Base-by-base conservation (phyloP, 2,888 invertebrate genomes). In the Tribolium freemani region DNA sequence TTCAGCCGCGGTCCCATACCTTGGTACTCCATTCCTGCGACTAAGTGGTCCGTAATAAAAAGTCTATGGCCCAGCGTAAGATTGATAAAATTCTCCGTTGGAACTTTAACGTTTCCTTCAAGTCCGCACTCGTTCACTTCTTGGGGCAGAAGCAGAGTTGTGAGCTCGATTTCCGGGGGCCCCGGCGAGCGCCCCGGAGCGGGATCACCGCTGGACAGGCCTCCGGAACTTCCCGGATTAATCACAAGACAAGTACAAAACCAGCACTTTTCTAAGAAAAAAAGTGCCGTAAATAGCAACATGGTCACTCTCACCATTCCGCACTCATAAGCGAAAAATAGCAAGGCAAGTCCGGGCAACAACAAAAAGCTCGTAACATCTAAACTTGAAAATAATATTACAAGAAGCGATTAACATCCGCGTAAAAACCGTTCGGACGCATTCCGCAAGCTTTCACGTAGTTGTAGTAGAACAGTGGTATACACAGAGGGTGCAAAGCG, bases 131-230 rank as follows among this genome's bases (percentile, higher is more conserved):
- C 57, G 21, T 20, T 16, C 44, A n/a, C 38, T 21, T 53, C 26
- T 44, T 30, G 50, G 58, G 45, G n/a, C 11, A 44, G 9, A 26
- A 21, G 60, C 50, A 69, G 31, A 31, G n/a, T 10, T 30, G 51
- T 48, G 48, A 16, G 16, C 51, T 16, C 51, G 20, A 51, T n/a
- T 44, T 69, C 20, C 58, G 91, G 91, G 77, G 91, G 91, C 46
- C 91, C 91, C 9, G 91, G 91, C 0, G 91, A 91, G 45, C 92
- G 87, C 5, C 91, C 91, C 0, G 91, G 92, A 0, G 91, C 91
- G 9, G 91, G 91, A 83, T 92, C 92, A 66, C 90, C 91, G 78
- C 88, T 89, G 10, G 89, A 88, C 69, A 85, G 83, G 69, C 85
- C 85, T 57, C 85, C 86, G 56, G 79, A 75, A 31, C 78, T 77